Percentiles rank a stretch among this genome's conserved stretches.
Evolutionary conservation across 2,113 vertebrate genomes (phyloP).

Genomic region (Salvelinus namaycush): DNA sequence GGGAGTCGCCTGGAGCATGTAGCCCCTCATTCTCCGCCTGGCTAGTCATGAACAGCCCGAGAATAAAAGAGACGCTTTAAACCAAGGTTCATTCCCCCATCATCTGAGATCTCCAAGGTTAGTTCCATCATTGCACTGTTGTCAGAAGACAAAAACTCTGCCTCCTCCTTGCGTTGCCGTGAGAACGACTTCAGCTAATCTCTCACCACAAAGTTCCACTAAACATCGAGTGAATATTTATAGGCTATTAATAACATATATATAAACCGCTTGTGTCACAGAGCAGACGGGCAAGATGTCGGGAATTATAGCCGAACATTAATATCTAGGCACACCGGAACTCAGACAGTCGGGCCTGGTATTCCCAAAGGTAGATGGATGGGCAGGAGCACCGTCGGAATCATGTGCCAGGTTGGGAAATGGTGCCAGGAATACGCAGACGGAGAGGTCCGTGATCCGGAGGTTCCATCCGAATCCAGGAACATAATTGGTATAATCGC

Average conservation of each 20-base stretch:
- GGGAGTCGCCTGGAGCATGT: conserved; percentile 37
- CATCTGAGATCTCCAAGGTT: conserved; percentile 57
- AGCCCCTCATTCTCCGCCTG: conserved; percentile 59
- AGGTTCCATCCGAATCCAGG: conserved; percentile 59
- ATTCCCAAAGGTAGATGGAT: conserved; percentile 58
- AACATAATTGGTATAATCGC: conserved; percentile 73
- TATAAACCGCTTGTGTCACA: conserved; percentile 62
- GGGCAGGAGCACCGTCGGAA: background rate
- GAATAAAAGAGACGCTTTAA: conserved; percentile 57
- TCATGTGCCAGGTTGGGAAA: conserved; percentile 18
- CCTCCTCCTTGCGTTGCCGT: conserved; percentile 33
- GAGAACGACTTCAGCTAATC: conserved; percentile 56
- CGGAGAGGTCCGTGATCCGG: conserved; percentile 57
- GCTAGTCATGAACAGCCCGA: conserved; percentile 52
- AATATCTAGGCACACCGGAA: conserved; percentile 29
- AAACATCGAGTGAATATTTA: conserved; percentile 69
- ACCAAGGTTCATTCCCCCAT: conserved; percentile 71
- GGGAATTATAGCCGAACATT: conserved; percentile 54
- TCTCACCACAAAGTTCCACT: conserved; percentile 43
- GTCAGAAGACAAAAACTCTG: background rate
- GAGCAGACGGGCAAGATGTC: conserved; percentile 45
- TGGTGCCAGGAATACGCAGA: conserved; percentile 54
- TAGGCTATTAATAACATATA: conserved; percentile 68
- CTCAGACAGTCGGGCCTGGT: conserved; percentile 24
- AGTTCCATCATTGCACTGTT: conserved; percentile 50